These are phyloP conservation scores for Prochilodus magdalenae DNA, from an alignment of 2,113 vertebrate species.

Conservation along the genomic window DNA sequence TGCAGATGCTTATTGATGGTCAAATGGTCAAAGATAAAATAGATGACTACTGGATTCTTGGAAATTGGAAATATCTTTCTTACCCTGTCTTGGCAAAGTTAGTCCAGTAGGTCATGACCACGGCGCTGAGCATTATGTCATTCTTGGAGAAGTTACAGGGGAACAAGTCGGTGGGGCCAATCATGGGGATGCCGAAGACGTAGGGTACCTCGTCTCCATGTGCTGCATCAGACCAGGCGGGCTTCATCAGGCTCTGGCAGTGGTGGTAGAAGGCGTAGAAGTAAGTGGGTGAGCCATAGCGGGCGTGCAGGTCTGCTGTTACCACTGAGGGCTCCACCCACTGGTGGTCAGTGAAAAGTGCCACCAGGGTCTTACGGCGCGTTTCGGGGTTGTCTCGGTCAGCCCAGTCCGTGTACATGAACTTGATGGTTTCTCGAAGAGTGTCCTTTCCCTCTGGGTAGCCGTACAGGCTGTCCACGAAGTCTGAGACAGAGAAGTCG, in stretches of 20 bases:
- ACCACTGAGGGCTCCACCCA: slow-evolving; percentile 98
- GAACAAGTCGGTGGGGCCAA: slow-evolving; percentile 96
- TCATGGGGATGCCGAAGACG: slow-evolving; percentile 97
- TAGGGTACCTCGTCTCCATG: slow-evolving; percentile 98
- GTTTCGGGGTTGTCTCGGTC: slow-evolving; percentile 98
- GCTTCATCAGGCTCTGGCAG: slow-evolving; percentile 99
- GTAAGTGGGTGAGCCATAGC: slow-evolving; percentile 96
- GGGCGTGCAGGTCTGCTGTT: slow-evolving; percentile 94
- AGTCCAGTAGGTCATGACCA: slow-evolving; percentile 99
- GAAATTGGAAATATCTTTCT: slow-evolving; percentile 62
- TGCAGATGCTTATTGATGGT: too few relatives aligned
- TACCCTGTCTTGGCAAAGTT: slow-evolving; percentile 99
- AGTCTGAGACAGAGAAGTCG: slow-evolving; percentile 97
- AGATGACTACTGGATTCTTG: too few relatives aligned
- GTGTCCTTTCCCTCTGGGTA: slow-evolving; percentile 98
- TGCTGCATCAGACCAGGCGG: slow-evolving; percentile 95
- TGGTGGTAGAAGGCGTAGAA: slow-evolving; percentile 99
- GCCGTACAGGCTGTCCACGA: slow-evolving; percentile 97
- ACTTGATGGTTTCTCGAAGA: slow-evolving; percentile 96
- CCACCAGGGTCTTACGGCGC: slow-evolving; percentile 94
- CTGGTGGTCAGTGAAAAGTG: slow-evolving; percentile 98
- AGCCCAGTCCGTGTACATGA: slow-evolving; percentile 99
- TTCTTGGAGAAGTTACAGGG: slow-evolving; percentile 99
- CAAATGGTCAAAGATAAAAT: slow-evolving; percentile 36
- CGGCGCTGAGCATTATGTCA: slow-evolving; percentile 96